A percentile compares a stretch with the other conserved stretches of the same genome.
phyloP scores from a whole-genome alignment of 2,113 vertebrate genomes.

The Pseudois nayaur region DNA sequence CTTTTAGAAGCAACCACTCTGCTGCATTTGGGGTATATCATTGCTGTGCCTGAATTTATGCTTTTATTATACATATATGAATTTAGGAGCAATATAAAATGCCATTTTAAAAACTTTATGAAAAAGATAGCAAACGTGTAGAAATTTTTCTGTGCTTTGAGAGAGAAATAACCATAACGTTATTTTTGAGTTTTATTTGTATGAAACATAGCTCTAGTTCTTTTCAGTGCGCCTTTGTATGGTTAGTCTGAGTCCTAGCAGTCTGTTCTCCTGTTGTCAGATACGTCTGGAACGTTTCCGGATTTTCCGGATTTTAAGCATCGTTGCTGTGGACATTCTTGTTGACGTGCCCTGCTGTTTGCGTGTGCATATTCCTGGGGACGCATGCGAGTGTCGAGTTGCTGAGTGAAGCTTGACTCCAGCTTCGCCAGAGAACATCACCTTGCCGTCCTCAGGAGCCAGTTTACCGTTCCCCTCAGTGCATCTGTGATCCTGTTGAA shows the following conservation, averaged over 20 bases:
- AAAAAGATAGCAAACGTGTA: not conserved
- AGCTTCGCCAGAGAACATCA: too few species aligned
- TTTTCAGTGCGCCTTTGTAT: not conserved
- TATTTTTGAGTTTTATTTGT: not conserved
- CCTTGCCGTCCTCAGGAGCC: rapidly evolving
- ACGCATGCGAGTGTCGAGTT: not conserved
- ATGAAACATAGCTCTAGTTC: not conserved
- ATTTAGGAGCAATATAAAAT: not conserved
- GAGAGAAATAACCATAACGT: not conserved
- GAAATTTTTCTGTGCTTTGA: not conserved
- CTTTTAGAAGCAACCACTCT: not conserved
- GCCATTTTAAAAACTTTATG: not conserved
- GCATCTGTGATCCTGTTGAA: not conserved
- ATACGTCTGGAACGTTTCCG: not conserved
- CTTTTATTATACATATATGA: not conserved
- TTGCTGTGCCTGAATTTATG: not conserved
- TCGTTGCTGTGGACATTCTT: not conserved
- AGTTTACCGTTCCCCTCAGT: rapidly evolving
- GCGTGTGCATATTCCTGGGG: not conserved
- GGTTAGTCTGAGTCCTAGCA: not conserved
- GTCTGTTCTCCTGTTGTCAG: not conserved
- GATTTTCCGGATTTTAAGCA: not conserved
- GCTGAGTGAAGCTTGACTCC: not conserved
- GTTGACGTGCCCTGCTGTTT: not conserved
- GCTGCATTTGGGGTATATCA: not conserved